Conservation (phyloP, 2,888 invertebrate genomes). For the Phortica magna region DNA sequence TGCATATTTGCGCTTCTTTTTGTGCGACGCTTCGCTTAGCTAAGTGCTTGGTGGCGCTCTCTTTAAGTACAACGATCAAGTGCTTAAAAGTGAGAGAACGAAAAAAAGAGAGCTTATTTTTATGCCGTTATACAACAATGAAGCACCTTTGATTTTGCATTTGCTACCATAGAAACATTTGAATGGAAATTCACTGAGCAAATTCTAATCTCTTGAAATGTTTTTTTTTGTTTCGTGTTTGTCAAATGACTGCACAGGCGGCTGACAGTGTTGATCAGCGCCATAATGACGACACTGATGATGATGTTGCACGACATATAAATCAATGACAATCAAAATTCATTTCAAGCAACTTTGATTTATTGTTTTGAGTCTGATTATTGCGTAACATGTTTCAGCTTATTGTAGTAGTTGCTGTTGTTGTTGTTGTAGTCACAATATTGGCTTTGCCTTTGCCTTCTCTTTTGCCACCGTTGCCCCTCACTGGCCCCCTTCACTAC, state of each 20-base stretch:
- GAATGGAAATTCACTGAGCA: neutral
- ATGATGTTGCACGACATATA: conserved; percentile 50
- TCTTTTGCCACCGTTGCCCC: too few relatives aligned
- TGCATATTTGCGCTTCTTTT: too few relatives aligned
- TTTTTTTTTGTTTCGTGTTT: neutral
- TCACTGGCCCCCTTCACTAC: too few relatives aligned
- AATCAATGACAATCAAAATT: conserved; percentile 72
- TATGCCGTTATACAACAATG: too few relatives aligned
- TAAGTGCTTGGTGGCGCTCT: too few relatives aligned
- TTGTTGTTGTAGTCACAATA: neutral
- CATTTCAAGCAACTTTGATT: conserved; percentile 67
- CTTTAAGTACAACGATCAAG: too few relatives aligned
- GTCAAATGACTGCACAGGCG: neutral
- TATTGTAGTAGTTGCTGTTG: neutral
- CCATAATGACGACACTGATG: neutral
- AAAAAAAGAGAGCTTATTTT: too few relatives aligned
- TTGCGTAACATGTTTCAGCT: neutral
- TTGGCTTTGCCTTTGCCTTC: neutral
- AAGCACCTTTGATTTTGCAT: too few relatives aligned
- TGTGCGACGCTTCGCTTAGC: too few relatives aligned
- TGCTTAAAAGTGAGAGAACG: too few relatives aligned
- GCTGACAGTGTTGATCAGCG: neutral
- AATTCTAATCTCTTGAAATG: neutral
- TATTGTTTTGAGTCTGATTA: conserved; percentile 54
- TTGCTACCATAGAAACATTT: neutral